Conservation (phyloP, 2,113 vertebrate genomes). For the Plecturocebus donacophilus region DNA sequence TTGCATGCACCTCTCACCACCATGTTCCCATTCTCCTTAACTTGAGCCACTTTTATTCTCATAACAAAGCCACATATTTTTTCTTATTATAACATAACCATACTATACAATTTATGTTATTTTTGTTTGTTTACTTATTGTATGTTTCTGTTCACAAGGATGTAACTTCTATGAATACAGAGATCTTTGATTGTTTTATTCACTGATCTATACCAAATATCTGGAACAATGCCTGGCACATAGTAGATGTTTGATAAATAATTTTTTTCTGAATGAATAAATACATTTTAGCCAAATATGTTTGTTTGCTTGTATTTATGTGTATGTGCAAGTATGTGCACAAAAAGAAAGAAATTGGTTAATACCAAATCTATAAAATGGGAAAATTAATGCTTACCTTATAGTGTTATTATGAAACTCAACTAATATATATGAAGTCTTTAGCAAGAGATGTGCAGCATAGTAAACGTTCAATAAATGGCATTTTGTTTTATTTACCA, state of each 20-base stretch:
- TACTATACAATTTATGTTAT: not conserved
- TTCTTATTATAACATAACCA: not conserved
- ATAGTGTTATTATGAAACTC: not conserved
- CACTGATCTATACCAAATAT: not conserved
- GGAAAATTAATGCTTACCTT: not conserved
- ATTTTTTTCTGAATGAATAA: not conserved
- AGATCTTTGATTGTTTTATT: not conserved
- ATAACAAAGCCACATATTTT: not conserved
- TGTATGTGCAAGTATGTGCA: not conserved
- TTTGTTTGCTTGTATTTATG: not conserved
- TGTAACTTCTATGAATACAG: not conserved
- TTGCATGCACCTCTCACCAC: not conserved
- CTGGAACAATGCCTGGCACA: not conserved
- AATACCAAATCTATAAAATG: not conserved
- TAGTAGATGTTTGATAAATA: not conserved
- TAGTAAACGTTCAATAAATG: not conserved
- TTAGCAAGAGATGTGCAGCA: not conserved
- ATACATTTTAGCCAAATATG: not conserved
- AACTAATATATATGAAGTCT: not conserved
- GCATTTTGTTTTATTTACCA: not conserved
- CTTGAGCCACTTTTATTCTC: not conserved
- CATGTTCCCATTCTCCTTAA: not conserved
- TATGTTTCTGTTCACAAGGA: not conserved
- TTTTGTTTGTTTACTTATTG: not conserved
- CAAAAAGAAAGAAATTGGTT: not conserved